Conservation (phyloP, 64 coral and sea anemone genomes). For the Cladopsammia gracilis region DNA sequence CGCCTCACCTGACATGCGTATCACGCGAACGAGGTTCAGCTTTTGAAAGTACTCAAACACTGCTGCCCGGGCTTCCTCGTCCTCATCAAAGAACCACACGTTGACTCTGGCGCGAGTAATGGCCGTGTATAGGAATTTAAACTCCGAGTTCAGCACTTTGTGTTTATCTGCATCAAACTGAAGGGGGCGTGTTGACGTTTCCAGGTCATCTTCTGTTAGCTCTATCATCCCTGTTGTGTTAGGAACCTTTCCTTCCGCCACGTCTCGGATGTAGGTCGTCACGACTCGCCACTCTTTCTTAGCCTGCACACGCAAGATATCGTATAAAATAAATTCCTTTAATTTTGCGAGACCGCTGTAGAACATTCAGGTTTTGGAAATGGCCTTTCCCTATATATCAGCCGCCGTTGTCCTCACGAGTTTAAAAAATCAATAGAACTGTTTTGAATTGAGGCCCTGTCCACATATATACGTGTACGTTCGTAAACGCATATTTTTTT, state of each 20-base stretch:
- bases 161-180: constrained; percentile 89
- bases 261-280: constrained; percentile 52
- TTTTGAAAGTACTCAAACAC: constrained; percentile 98
- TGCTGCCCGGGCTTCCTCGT: constrained; percentile 79
- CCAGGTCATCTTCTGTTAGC: constrained; percentile 48
- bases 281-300: constrained; percentile 79
- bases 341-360: neutral
- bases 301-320: neutral
- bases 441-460: too few relatives aligned
- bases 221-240: constrained; percentile 43
- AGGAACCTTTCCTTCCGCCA: constrained; percentile 19
- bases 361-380: too few relatives aligned
- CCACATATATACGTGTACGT: too few relatives aligned
- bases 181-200: constrained; percentile 43
- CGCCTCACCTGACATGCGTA: constrained; percentile 52
- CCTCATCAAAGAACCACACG: constrained; percentile 98
- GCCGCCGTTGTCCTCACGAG: too few relatives aligned
- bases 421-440: too few relatives aligned
- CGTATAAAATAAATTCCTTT: neutral
- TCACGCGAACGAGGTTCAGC: constrained; percentile 80
- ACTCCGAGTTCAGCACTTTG: constrained; percentile 97
- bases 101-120: constrained; percentile 96
- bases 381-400: too few relatives aligned
- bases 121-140: constrained; percentile 97
- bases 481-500: too few relatives aligned